Evolutionary conservation across 2,113 vertebrate species (phyloP), one percentile per base, ranked within the genome.

Genomic region (Melierax canorus): DNA sequence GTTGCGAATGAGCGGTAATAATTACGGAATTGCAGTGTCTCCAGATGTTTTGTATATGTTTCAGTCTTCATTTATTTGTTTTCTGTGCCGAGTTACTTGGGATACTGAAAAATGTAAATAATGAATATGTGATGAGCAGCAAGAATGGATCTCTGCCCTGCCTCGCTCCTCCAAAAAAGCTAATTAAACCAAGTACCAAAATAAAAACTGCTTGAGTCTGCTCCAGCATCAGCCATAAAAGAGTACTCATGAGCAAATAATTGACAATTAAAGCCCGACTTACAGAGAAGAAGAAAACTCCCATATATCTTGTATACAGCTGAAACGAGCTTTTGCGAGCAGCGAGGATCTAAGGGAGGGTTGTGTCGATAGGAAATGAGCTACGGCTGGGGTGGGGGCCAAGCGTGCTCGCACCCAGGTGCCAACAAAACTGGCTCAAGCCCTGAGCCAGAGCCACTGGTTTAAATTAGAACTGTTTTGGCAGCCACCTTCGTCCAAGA

Each of bases 131-230:
- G 94, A 88, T 92, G 97, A 97, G 94, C 90, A 88, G 83, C 51
- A 73, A 85, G 95, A 92, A 86, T 95, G 94, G 89, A 89, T 88
- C 63, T 68, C 60, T 91, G 84, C 80, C 36, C 76, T 85, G 88
- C 81, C 66, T 94, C 4, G 3, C 45, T 78, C 74, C 81, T 91
- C 93, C 84, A 74, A 80, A 92, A 96, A 95, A 89, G 74, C 79
- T 90, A 96, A 97, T 94, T 96, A 97, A 97, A 94, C 81, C 53
- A 81, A 96, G 95, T 87, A 88, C 87, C 89, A 92, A 97, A 97
- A 97, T 96, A 97, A 96, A 97, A 97, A 73, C 84, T 77, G 91
- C 91, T 75, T 92, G 92, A 67, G 27, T 95, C 92, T 92, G 90
- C 77, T 92, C 72, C 80, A 50, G 11, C 48, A 59, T 66, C 94